phyloP scores from a whole-genome alignment of 2,113 vertebrate genomes.

The Emberiza fucata region DNA sequence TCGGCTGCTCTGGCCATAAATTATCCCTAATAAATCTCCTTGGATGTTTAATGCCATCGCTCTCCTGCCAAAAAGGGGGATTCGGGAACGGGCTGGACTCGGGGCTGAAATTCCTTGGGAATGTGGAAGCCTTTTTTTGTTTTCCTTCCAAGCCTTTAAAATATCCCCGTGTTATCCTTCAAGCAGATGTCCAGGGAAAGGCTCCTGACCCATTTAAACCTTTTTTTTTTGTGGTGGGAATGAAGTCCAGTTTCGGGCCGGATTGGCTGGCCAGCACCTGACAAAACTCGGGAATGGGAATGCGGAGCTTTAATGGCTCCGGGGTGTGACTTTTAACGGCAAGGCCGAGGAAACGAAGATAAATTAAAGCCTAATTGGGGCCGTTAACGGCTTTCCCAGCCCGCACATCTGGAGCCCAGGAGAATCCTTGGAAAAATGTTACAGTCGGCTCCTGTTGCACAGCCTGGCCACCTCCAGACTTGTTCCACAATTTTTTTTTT shows the following conservation, averaged over 20 bases:
- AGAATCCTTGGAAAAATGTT: constrained; percentile 76
- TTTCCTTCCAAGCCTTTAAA: constrained; percentile 84
- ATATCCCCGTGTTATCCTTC: constrained; percentile 77
- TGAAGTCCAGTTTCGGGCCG: constrained; percentile 57
- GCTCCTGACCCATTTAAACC: constrained; percentile 79
- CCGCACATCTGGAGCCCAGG: constrained; percentile 77
- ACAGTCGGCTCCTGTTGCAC: constrained; percentile 85
- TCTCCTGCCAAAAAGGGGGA: constrained; percentile 70
- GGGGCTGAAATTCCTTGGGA: constrained; percentile 72
- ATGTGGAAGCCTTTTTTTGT: constrained; percentile 79
- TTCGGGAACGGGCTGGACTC: constrained; percentile 56
- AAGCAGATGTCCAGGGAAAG: constrained; percentile 92
- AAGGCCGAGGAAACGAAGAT: constrained; percentile 76
- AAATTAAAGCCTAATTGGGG: constrained; percentile 85
- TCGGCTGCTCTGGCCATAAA: constrained; percentile 75
- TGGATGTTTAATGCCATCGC: constrained; percentile 71
- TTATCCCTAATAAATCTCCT: constrained; percentile 81
- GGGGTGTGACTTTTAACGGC: constrained; percentile 70
- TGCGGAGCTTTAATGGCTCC: constrained; percentile 68
- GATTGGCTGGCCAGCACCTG: constrained; percentile 84
- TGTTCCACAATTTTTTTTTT: not conserved
- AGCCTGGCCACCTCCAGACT: constrained; percentile 62
- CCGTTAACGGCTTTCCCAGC: constrained; percentile 82
- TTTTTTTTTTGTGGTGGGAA: constrained; percentile 58
- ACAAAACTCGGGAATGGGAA: constrained; percentile 83